Conservation (phyloP, 2,888 invertebrate species). For the Campoplex nolae region DNA sequence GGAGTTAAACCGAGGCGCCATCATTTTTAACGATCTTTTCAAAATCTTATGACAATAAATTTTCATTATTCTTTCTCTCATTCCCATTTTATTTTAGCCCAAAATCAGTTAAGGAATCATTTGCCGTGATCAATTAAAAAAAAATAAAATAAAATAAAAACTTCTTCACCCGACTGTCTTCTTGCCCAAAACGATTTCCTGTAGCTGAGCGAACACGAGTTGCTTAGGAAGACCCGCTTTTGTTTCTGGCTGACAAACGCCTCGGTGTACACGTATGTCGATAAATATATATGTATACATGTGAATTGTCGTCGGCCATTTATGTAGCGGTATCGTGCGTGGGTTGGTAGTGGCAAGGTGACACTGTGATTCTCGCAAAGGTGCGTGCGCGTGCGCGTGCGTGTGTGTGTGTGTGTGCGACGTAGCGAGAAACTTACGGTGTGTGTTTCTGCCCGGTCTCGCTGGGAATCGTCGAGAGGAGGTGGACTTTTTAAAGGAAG, state of each 20-base stretch:
- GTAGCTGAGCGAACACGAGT: neutral
- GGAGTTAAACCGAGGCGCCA: neutral
- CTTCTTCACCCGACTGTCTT: neutral
- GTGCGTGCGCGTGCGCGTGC: constrained; percentile 52
- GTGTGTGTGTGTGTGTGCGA: constrained; percentile 37
- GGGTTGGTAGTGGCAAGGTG: constrained; percentile 79
- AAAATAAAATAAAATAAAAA: no score
- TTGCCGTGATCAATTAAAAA: neutral
- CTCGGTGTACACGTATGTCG: neutral
- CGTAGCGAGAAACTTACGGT: constrained; percentile 61
- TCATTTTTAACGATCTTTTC: neutral
- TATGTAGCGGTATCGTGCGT: constrained; percentile 81
- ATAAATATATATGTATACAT: constrained; percentile 7
- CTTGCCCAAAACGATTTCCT: neutral
- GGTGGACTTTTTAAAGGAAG: constrained; percentile 21
- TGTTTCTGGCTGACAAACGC: constrained; percentile 5
- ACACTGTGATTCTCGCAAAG: constrained; percentile 74
- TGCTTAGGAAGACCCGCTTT: constrained; percentile 21
- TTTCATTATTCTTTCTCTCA: neutral
- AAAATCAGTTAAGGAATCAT: neutral
- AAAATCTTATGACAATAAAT: neutral
- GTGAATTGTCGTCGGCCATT: constrained; percentile 68
- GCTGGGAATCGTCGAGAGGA: constrained; percentile 15
- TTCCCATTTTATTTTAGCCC: no score
- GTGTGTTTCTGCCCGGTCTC: constrained; percentile 49